Evolutionary conservation across 53 echinoderm and acorn worm genomes (phyloP), one percentile per base, ranked within the genome.

Genomic region (Patiria pectinifera): DNA sequence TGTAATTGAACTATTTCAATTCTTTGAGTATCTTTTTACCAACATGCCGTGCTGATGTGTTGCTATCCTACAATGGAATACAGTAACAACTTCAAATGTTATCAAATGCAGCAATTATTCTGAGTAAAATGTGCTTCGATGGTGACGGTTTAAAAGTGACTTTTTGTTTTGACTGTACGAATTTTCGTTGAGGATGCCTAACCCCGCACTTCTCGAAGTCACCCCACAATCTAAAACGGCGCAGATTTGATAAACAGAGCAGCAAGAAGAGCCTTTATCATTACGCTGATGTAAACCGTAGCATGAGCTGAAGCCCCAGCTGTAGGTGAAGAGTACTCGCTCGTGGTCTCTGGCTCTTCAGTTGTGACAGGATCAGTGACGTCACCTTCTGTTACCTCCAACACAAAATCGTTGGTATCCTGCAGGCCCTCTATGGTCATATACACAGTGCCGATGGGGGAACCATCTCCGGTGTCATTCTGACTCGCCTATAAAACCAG

Each of bases 361-460:
- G 70, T 47, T 5, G 53, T 12, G 11, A 0, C 48, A 48, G 21
- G 70, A 16, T 85, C n/a, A 22, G 86, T 86, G 49, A 74, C 74
- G 86, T 86, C 86, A 74, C 86, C 86, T 63, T 74, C 72, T 18
- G 59, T 63, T 22, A 48, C 71, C 49, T 24, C 22, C 86, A 86
- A 45, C 5, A 71, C 70, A 72, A 86, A 86, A 48, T 43, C 86
- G 24, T 74, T 86, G 74, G 71, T 86, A 13, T 46, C 59, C 49
- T 74, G 47, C 86, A 71, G 23, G 14, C 86, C 86, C 75, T 48
- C 75, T 7, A 86, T 74, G 47, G 48, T 86, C 63, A 86, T 71
- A 49, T 86, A 86, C 3, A 86, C n/a, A 1, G 58, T 74, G 25
- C 86, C 74, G 86, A 86, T 86, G 3, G 49, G 26, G 23, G 5